Conservation (phyloP, 2,797 vertebrate species). For the Scyliorhinus canicula region DNA sequence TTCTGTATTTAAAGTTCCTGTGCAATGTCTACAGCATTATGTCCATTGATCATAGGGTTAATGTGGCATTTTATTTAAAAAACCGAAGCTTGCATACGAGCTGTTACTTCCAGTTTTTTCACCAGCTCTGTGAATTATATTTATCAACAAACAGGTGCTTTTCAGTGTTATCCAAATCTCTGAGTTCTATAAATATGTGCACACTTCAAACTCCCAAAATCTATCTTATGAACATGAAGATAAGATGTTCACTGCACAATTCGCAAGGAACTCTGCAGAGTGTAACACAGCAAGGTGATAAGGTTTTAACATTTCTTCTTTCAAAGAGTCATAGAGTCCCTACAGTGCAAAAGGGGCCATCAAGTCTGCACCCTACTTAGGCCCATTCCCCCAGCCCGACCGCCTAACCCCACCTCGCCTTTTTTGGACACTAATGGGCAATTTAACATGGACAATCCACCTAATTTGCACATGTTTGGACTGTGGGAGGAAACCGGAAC, state of each 20-base stretch:
- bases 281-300: background rate
- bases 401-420: too few species aligned
- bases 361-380: too few species aligned
- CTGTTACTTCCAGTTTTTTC: background rate
- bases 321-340: too few species aligned
- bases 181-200: conserved; percentile 5
- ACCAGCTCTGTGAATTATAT: background rate
- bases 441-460: too few species aligned
- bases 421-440: too few species aligned
- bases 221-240: conserved; percentile 15
- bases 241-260: background rate
- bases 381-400: too few species aligned
- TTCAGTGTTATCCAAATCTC: background rate
- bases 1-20: background rate
- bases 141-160: background rate
- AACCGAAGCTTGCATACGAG: background rate
- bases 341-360: too few species aligned
- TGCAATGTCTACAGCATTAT: background rate
- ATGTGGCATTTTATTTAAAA: background rate
- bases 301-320: background rate
- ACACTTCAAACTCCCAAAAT: conserved; percentile 25
- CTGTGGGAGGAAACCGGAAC: too few species aligned
- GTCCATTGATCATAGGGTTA: background rate
- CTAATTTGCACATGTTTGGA: too few species aligned
- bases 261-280: background rate